phyloP scores from a whole-genome alignment of 1,140 invertebrate species.

The Pseudomyrmex concolor region DNA sequence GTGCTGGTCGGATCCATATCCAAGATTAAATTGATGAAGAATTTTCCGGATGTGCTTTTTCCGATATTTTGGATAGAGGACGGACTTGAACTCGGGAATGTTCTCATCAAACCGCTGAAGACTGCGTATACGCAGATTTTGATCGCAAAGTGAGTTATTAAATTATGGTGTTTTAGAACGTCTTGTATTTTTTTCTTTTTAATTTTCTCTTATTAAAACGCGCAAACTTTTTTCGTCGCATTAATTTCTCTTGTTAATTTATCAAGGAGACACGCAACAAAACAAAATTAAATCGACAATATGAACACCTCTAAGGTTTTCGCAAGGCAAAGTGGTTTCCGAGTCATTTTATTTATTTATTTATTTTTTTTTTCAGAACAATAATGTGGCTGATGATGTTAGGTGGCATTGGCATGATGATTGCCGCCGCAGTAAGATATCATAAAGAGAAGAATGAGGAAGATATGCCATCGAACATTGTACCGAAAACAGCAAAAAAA shows the following conservation, averaged over 20 bases:
- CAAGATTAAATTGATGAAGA: constrained; percentile 31
- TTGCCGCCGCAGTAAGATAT: neutral
- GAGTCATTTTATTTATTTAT: neutral
- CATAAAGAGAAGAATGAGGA: neutral
- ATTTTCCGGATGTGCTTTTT: constrained; percentile 27
- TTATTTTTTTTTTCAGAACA: constrained; percentile 9
- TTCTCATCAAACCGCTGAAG: constrained; percentile 47
- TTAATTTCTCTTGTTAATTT: too few species aligned
- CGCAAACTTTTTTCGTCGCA: neutral
- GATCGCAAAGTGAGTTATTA: constrained; percentile 27
- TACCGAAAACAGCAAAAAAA: neutral
- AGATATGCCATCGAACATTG: neutral
- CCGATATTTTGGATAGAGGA: constrained; percentile 41
- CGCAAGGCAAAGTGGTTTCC: neutral
- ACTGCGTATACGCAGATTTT: constrained; percentile 22
- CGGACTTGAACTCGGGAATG: constrained; percentile 20
- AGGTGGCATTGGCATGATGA: constrained; percentile 4
- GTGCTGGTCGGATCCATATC: constrained; percentile 8
- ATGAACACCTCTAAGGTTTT: too few species aligned
- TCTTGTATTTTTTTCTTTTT: too few species aligned
- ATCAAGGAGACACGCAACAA: too few species aligned
- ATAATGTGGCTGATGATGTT: constrained; percentile 32
- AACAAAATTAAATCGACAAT: too few species aligned
- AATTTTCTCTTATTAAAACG: neutral
- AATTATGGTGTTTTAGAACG: neutral